Base-by-base conservation (phyloP, 1,140 invertebrate species). In the Trichogramma pretiosum region DNA sequence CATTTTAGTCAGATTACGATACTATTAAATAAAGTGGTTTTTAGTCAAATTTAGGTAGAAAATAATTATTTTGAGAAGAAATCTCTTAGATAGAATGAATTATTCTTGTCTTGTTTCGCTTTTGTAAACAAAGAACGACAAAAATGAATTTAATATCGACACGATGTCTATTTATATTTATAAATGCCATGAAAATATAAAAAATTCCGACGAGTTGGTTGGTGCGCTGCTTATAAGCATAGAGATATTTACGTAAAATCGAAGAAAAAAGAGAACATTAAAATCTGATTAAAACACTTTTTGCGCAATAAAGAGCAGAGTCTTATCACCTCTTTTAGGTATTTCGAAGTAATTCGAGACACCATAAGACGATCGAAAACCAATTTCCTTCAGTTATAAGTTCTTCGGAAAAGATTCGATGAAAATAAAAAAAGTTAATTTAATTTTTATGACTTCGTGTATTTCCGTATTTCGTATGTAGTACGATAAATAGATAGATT, bases 21-120 rank as follows among this genome's bases (percentile, higher is more conserved):
- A n/a, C n/a, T n/a, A n/a, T n/a, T n/a, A n/a, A n/a, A n/a, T n/a
- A n/a, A n/a, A n/a, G n/a, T n/a, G n/a, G n/a, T 50, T 63, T 64
- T 61, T 67, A 65, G 63, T 60, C 42, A 61, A 50, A 64, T 62
- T 69, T 70, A 69, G 68, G 63, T 70, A 70, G 67, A 53, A 66
- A 68, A 69, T 65, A 63, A n/a, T 70, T 61, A 66, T 63, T 68
- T 68, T 60, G 51, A 65, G 36, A 17, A 45, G n/a, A n/a, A n/a
- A n/a, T n/a, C n/a, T 57, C 62, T 57, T 68, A 69, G 61, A 65
- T 66, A 68, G 65, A 56, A 58, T 56, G 58, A 68, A 66, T 70
- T 67, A 50, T 60, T 48, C 53, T n/a, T 52, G 56, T 63, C 56
- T 68, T 62, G 56, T 64, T 68, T 69, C 63, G 65, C 63, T 66